phyloP scores from a whole-genome alignment of 1,140 invertebrate genomes.

The Papilio polyxenes region DNA sequence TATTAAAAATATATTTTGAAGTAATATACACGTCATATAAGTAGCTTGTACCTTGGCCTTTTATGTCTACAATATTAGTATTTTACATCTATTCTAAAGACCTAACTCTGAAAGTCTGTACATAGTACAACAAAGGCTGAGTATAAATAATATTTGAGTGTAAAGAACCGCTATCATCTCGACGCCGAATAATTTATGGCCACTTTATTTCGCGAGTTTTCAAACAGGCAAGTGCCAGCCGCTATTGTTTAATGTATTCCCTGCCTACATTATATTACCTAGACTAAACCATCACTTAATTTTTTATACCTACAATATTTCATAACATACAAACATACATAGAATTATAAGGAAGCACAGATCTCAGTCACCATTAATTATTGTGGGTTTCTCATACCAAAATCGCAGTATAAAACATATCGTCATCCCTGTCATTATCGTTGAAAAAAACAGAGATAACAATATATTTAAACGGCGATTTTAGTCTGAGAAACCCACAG shows the following conservation, averaged over 20 bases:
- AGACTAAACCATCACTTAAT: background rate
- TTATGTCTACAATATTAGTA: too few relatives aligned
- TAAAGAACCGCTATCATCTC: conserved; percentile 32
- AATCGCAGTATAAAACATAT: too few relatives aligned
- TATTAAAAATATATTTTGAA: too few relatives aligned
- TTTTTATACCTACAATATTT: background rate
- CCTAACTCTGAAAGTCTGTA: background rate
- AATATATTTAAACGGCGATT: too few relatives aligned
- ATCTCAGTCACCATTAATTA: too few relatives aligned
- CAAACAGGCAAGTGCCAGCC: conserved; percentile 24
- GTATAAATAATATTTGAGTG: conserved; percentile 27
- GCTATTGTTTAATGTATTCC: conserved; percentile 22
- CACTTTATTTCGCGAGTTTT: conserved; percentile 33
- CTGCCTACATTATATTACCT: conserved; percentile 14
- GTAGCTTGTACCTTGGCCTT: too few relatives aligned
- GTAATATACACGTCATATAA: too few relatives aligned
- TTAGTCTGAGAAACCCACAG: too few relatives aligned
- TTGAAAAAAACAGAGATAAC: too few relatives aligned
- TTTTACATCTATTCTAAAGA: background rate
- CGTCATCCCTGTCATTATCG: too few relatives aligned
- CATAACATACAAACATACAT: too few relatives aligned
- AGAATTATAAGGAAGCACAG: background rate
- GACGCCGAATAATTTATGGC: conserved; percentile 31
- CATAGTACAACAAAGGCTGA: background rate
- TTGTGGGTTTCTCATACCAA: too few relatives aligned